Evolutionary conservation across 2,888 invertebrate species (phyloP).

Genomic region (Nowickia ferox): DNA sequence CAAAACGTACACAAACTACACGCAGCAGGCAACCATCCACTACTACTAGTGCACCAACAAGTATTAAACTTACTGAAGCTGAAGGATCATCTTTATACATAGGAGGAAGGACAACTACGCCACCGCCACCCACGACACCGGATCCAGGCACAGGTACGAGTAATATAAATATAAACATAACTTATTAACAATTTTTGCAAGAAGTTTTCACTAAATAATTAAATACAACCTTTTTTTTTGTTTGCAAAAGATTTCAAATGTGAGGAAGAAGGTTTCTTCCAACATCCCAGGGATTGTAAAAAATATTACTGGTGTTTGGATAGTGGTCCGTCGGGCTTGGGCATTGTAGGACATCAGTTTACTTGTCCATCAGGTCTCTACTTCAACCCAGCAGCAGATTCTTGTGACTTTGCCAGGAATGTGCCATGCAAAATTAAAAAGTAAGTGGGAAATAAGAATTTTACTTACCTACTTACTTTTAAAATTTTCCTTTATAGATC

Average conservation of each 20-base stretch:
- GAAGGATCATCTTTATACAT: constrained; percentile 79
- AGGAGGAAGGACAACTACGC: constrained; percentile 84
- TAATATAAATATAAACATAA: constrained; percentile 78
- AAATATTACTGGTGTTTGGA: constrained; percentile 98
- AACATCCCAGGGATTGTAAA: constrained; percentile 95
- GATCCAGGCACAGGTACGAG: constrained; percentile 93
- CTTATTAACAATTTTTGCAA: neutral
- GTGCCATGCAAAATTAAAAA: constrained; percentile 89
- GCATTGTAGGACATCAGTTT: constrained; percentile 95
- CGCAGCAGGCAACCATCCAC: constrained; percentile 71
- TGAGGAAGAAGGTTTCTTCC: constrained; percentile 95
- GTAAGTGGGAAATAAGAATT: constrained; percentile 71
- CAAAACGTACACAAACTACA: constrained; percentile 70
- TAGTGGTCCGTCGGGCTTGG: constrained; percentile 93
- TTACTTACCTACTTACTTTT: neutral
- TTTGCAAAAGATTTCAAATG: constrained; percentile 93
- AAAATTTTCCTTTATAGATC: constrained; percentile 79
- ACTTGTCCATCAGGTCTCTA: constrained; percentile 96
- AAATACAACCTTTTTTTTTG: neutral
- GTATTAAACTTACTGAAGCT: constrained; percentile 77
- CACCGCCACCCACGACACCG: constrained; percentile 91
- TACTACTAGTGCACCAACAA: constrained; percentile 80
- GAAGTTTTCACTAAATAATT: neutral
- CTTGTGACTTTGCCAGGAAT: constrained; percentile 95
- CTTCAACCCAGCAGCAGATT: constrained; percentile 95